phyloP scores from a whole-genome alignment of 2,888 invertebrate genomes.

The Himalopsyche kuldschensis region DNA sequence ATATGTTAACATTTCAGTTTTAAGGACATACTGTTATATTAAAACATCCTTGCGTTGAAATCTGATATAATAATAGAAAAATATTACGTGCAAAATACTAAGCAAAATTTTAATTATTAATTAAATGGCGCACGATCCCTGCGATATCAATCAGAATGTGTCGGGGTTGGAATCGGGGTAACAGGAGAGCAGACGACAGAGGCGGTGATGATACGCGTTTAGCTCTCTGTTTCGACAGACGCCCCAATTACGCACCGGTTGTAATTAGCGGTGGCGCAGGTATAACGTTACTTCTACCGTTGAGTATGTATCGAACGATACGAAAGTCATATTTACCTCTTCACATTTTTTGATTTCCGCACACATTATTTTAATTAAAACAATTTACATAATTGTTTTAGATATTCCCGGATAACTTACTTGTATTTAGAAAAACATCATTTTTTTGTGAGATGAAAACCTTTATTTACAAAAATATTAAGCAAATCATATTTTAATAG shows the following conservation, averaged over 20 bases:
- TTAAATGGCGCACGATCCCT: not conserved
- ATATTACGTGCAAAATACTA: too few species aligned
- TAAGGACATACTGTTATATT: too few species aligned
- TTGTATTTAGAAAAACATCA: too few species aligned
- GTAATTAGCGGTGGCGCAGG: constrained; percentile 38
- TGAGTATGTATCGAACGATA: not conserved
- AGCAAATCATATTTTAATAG: too few species aligned
- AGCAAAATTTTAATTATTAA: too few species aligned
- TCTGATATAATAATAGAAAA: too few species aligned
- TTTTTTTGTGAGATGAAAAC: too few species aligned
- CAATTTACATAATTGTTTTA: not conserved
- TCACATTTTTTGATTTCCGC: constrained; percentile 4
- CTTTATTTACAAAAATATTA: too few species aligned
- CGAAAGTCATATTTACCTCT: not conserved
- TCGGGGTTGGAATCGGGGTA: not conserved
- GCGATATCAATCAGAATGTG: not conserved
- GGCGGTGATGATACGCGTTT: constrained; percentile 25
- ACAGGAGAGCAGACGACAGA: constrained; percentile 11
- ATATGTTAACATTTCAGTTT: too few species aligned
- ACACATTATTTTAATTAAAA: not conserved
- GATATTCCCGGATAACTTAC: too few species aligned
- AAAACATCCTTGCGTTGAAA: too few species aligned
- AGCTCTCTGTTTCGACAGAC: constrained; percentile 25
- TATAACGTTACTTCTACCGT: constrained; percentile 27
- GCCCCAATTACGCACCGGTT: constrained; percentile 36